phyloP scores from a whole-genome alignment of 30 jellyfish, hydroid and myxozoan genomes.

The Chrysaora quinquecirrha region DNA sequence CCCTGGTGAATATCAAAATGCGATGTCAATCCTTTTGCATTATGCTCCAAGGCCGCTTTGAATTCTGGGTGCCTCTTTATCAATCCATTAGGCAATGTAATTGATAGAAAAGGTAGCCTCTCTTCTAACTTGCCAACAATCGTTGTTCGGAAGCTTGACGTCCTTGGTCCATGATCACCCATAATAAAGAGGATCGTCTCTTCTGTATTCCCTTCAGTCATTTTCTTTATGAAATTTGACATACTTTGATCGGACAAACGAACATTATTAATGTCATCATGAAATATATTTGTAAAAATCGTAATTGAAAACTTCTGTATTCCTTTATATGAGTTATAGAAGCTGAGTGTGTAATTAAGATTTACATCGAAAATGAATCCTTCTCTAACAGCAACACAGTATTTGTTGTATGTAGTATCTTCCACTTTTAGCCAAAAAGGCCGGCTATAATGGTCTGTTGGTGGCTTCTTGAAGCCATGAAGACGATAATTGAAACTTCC shows the following conservation, averaged over 20 bases:
- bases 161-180: constrained; percentile 84
- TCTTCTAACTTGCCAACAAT: constrained; percentile 76
- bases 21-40: constrained; percentile 47
- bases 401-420: not conserved
- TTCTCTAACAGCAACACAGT: constrained; percentile 38
- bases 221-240: constrained; percentile 19
- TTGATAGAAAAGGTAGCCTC: constrained; percentile 68
- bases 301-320: constrained; percentile 19
- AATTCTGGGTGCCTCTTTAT: constrained; percentile 16
- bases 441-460: constrained; percentile 66
- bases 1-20: too few relatives aligned
- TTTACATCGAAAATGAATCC: constrained; percentile 12
- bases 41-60: constrained; percentile 28
- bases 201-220: constrained; percentile 38
- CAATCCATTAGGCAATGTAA: constrained; percentile 61
- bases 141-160: constrained; percentile 34
- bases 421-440: constrained; percentile 48
- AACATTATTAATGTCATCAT: constrained; percentile 28
- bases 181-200: constrained; percentile 69
- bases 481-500: constrained; percentile 58
- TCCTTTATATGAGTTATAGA: constrained; percentile 21
- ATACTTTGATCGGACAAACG: constrained; percentile 44
- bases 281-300: constrained; percentile 8
- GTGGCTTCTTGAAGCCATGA: constrained; percentile 59
- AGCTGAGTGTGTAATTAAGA: constrained; percentile 33